Evolutionary conservation across 2,888 invertebrate species (phyloP), one percentile per base, ranked within the genome.

Genomic region (Nomada fabriciana): DNA sequence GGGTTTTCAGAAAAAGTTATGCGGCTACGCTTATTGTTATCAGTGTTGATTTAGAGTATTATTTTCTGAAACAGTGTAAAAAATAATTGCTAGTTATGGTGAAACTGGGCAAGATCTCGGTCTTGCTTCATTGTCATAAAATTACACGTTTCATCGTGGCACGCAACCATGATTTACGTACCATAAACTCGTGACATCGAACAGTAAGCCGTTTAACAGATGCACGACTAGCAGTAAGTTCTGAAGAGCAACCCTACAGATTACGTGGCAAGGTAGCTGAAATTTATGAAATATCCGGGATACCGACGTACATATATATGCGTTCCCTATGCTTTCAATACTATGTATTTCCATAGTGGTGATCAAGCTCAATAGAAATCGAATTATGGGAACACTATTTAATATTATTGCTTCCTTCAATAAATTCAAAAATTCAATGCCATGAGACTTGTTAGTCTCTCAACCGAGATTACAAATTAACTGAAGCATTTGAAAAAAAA

Each of bases 171-270:
- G 67, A 67, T 29, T 53, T 50, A 67, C 52, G n/a, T 3, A 36
- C 52, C 52, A 52, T 67, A 67, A 67, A 67, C 20, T 67, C 15
- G 20, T 13, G 67, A 67, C 52, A 29, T 20, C 36, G 65, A 2
- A 13, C 50, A n/a, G 52, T 29, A 20, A 7, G 67, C 36, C 29
- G 65, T 67, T 67, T 36, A 29, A 52, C 65, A 61, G 42, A n/a
- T 29, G 7, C 65, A 4, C 13, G 13, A n/a, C 11, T 53, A 13
- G n/a, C 13, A 36, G 29, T 15, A 36, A 52, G n/a, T 67, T 52
- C 67, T 36, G 15, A 67, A 52, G 7, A 67, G 52, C 52, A 20
- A 53, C n/a, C 29, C 25, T 50, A n/a, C 50, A 50, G n/a, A 43
- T 50, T 36, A 29, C 15, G n/a, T 9, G 7, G 9, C 15, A 1